Evolutionary conservation across 35 echinoderm and acorn worm species (phyloP).

Genomic region (Amphiura filiformis): DNA sequence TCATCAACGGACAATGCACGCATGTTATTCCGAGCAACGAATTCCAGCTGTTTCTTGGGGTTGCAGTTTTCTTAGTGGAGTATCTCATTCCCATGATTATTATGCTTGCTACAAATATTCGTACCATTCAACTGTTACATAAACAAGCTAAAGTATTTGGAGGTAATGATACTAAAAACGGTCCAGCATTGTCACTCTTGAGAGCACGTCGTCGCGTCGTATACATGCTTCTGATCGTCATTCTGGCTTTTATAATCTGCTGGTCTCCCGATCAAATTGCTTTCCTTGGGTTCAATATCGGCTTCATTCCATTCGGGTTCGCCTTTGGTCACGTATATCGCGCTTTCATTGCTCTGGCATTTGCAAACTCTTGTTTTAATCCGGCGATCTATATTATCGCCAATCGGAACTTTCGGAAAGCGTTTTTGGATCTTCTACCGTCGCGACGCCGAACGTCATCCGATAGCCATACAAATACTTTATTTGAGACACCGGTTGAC

Average conservation of each 20-base stretch:
- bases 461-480: neutral
- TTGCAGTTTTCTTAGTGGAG: neutral
- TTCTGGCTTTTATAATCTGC: constrained; percentile 14
- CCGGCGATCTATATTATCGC: constrained; percentile 11
- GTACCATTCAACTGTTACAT: neutral
- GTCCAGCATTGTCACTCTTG: neutral
- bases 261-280: constrained; percentile 18
- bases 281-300: constrained; percentile 15
- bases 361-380: constrained; percentile 22
- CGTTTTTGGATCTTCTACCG: neutral
- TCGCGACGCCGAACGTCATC: neutral
- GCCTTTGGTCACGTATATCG: neutral
- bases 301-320: neutral
- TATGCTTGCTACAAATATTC: neutral
- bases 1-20: neutral
- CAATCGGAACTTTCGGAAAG: constrained; percentile 14
- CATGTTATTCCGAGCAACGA: neutral
- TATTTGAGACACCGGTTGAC: neutral
- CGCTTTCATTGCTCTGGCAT: neutral
- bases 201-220: neutral
- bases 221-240: constrained; percentile 17
- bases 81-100: neutral
- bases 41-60: neutral
- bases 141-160: neutral
- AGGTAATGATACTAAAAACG: neutral